Evolutionary conservation across 2,888 invertebrate species (phyloP).

Genomic region (Colostygia pectinataria): DNA sequence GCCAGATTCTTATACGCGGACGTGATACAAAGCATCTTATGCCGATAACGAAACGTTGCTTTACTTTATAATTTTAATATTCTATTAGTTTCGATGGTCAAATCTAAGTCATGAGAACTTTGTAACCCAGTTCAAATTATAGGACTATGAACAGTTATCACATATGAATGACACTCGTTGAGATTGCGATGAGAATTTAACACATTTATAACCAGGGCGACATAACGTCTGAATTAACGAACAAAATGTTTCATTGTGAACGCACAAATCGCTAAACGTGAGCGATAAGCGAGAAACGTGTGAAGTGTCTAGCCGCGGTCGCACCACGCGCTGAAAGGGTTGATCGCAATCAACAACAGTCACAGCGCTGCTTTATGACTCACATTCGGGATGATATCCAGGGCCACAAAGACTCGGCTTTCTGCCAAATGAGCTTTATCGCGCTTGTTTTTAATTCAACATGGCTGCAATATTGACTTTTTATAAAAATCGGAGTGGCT

Average conservation of each 20-base stretch:
- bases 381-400: conserved; percentile 24
- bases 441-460: neutral
- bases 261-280: conserved; percentile 30
- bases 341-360: conserved; percentile 38
- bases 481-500: no score
- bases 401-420: conserved; percentile 2
- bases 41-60: conserved; percentile 21
- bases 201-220: conserved; percentile 19
- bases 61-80: neutral
- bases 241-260: conserved; percentile 31
- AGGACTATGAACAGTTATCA: neutral
- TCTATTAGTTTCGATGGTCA: neutral
- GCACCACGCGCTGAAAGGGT: conserved; percentile 35
- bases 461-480: no score
- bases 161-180: conserved; percentile 7
- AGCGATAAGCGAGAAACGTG: conserved; percentile 36
- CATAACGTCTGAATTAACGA: conserved; percentile 21
- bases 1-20: conserved; percentile 45
- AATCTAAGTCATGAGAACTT: neutral
- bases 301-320: conserved; percentile 33
- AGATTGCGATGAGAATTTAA: conserved; percentile 15
- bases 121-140: neutral
- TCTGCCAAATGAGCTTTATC: conserved; percentile 5
- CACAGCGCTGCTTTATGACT: conserved; percentile 35
- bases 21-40: conserved; percentile 38